Evolutionary conservation across 2,113 vertebrate genomes (phyloP), one percentile per base, ranked within the genome.

Genomic region (Catharus bicknelli): DNA sequence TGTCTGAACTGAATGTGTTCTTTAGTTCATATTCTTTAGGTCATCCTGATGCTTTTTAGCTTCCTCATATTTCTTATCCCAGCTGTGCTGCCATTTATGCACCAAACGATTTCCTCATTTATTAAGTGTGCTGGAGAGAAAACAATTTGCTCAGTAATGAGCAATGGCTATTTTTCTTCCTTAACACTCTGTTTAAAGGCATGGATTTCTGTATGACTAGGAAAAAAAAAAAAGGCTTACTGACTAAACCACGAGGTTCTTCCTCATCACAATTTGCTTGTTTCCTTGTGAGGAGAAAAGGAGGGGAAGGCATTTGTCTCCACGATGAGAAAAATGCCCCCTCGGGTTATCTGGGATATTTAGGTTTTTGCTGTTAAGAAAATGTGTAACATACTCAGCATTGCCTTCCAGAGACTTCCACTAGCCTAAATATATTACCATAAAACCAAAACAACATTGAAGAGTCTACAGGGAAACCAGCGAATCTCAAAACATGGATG

Each of bases 1-100:
- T 11, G 23, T 11, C 23, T 16, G 47, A 16, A 25, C 5, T 13
- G 2, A 6, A 1, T 5, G 19, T 3, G 1, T 0, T 38, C 9
- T 67, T 62, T 12, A 48, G 47, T 11, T 19, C 45, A 47, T 45
- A 1, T 0, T 42, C 11, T 67, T 62, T 12, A 9, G 9, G 19
- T 42, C 18, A 34, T 4, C 7, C 9, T 3, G 7, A 3, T 32
- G 25, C 8, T 36, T 70, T 81, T 66, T 13, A 36, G 7, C 5
- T 9, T 43, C 16, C 50, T 42, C n/a, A 10, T 27, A 16, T 15
- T 12, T 51, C 50, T 27, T 16, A 0, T 1, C 11, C 11, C 38
- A 17, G 42, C 9, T 32, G 25, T 12, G 9, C 13, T 22, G 9
- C 19, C 19, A 26, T 50, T 30, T 25, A 14, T 3, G 9, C 14